These are phyloP conservation scores for Andricus grossulariae DNA, from an alignment of 1,140 invertebrate species.

Conservation along the genomic window DNA sequence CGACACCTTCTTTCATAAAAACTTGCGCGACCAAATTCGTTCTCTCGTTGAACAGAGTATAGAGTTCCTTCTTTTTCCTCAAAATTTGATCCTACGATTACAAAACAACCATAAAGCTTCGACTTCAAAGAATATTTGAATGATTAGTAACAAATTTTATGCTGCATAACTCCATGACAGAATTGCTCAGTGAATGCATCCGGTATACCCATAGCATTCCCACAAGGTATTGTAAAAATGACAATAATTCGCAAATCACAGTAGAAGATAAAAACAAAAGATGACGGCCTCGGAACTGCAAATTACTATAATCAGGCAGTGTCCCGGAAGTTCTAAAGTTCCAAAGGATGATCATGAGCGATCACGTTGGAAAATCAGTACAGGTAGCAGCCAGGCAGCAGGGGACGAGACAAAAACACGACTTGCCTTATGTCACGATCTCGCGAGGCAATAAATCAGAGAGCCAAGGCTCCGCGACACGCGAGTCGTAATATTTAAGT, in stretches of 20 bases:
- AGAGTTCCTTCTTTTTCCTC: too few relatives aligned
- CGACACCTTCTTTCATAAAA: too few relatives aligned
- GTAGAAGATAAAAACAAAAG: neutral
- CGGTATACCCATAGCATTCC: neutral
- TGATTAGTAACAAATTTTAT: too few relatives aligned
- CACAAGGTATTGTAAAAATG: slow-evolving; percentile 5
- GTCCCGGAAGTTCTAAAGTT: slow-evolving; percentile 22
- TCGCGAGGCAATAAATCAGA: slow-evolving; percentile 63
- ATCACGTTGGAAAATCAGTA: slow-evolving; percentile 13
- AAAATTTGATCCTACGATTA: too few relatives aligned
- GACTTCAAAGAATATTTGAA: too few relatives aligned
- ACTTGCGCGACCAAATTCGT: too few relatives aligned
- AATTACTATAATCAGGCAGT: slow-evolving; percentile 31
- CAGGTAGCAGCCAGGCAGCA: neutral
- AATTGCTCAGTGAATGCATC: neutral
- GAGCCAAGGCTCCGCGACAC: slow-evolving; percentile 66
- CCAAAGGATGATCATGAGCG: neutral
- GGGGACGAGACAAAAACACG: slow-evolving; percentile 41
- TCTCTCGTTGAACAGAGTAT: too few relatives aligned
- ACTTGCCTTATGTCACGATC: slow-evolving; percentile 54
- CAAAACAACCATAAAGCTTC: too few relatives aligned
- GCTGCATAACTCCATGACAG: too few relatives aligned
- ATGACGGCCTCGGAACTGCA: neutral
- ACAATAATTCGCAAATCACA: slow-evolving; percentile 22
- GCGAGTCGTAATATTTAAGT: slow-evolving; percentile 74